These are phyloP conservation scores for Antheraea yamamai DNA, from an alignment of 2,888 invertebrate genomes.

Conservation along the genomic window DNA sequence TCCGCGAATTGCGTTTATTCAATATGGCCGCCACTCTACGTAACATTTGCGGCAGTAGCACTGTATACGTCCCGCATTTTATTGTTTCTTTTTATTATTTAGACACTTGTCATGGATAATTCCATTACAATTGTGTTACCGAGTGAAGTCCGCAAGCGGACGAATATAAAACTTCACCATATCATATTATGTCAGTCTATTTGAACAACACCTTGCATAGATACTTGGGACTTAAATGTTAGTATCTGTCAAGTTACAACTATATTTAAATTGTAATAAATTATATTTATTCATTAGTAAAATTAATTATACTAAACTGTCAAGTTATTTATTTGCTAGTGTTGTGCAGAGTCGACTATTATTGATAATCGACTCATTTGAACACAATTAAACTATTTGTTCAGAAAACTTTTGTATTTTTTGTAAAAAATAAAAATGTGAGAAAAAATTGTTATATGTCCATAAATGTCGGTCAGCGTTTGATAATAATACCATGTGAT, in stretches of 20 bases:
- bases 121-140: too few species aligned
- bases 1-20: too few species aligned
- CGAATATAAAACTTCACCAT: too few species aligned
- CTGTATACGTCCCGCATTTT: too few species aligned
- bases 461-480: neutral
- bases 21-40: too few species aligned
- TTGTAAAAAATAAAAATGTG: neutral
- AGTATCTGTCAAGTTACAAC: slow-evolving; percentile 17
- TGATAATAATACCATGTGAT: too few species aligned
- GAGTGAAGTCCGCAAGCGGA: too few species aligned
- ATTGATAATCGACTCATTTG: neutral
- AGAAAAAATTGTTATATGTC: neutral
- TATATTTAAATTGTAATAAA: neutral
- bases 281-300: neutral
- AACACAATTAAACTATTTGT: neutral
- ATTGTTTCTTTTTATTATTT: too few species aligned
- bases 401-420: neutral
- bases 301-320: neutral
- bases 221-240: slow-evolving; percentile 24
- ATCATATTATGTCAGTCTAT: slow-evolving; percentile 35
- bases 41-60: too few species aligned
- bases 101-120: too few species aligned
- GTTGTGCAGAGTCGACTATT: neutral
- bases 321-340: neutral
- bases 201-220: slow-evolving; percentile 36